Evolutionary conservation across 2,797 vertebrate species (phyloP), one percentile per base, ranked within the genome.

Genomic region (Vipera ursinii): DNA sequence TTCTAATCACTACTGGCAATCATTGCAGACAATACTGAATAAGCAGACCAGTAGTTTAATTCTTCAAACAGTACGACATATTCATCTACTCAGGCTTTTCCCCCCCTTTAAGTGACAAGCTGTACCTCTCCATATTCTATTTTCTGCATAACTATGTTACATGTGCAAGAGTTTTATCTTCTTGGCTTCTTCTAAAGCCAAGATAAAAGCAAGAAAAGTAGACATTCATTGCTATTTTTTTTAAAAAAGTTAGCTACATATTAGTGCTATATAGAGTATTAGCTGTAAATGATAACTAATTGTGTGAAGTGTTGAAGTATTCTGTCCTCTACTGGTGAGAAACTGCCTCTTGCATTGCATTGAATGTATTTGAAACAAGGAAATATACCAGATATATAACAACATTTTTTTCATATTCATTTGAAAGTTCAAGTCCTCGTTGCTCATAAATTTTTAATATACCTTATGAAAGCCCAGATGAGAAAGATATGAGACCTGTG

Each of bases 291-390:
- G 12, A 15, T 91, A 38, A 65, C 89, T 90, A 59, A 0, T 1
- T 13, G 0, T 90, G 92, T 57, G 94, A 89, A 32, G 48, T 85
- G 14, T 22, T 57, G 94, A 89, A 38, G 48, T 85, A 17, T 17
- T 73, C 94, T 95, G 95, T 90, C 95, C 94, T 91, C 95, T 94
- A 0, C 94, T 96, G 96, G 92, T 32, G 59, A 90, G 51, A 92
- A 89, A 26, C 22, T 0, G 0, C 2, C 15, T 94, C 85, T 94
- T 90, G 24, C 20, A 55, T 38, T 91, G 89, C 55, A 78, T 57
- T 14, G 20, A 91, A 91, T 38, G 14, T 57, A 7, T 53, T 2
- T 73, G 13, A 24, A 65, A 17, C 26, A 32, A 6, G 28, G 3
- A 14, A 48, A 48, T 15, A 4, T 26, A 87, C 24, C 26, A 51